Evolutionary conservation across 2,888 invertebrate genomes (phyloP).

Genomic region (Leptothorax acervorum): DNA sequence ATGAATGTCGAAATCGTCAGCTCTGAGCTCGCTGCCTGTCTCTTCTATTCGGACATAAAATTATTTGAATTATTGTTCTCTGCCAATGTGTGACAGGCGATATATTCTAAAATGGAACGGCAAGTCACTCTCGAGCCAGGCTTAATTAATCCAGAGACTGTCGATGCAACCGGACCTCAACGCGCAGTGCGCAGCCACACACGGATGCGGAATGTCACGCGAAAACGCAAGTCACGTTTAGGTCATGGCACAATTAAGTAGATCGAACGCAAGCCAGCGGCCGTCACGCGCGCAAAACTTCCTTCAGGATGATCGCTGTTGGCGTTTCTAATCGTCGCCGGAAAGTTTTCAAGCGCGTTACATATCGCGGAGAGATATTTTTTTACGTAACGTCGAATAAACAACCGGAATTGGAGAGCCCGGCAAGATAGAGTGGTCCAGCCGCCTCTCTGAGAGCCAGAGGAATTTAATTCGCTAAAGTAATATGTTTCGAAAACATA

Average conservation of each 20-base stretch:
- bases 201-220: conserved; percentile 53
- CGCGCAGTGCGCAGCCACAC: conserved; percentile 39
- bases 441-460: not conserved
- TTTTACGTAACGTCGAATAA: conserved; percentile 8
- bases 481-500: not conserved
- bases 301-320: conserved; percentile 40
- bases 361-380: not conserved
- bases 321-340: conserved; percentile 29
- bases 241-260: conserved; percentile 57
- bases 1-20: not conserved
- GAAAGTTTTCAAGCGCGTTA: conserved; percentile 15
- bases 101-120: conserved; percentile 30
- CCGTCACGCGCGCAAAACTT: conserved; percentile 43
- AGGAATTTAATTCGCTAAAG: not conserved
- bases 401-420: conserved; percentile 2
- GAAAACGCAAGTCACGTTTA: conserved; percentile 57
- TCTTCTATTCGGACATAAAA: not conserved
- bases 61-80: conserved; percentile 11
- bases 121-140: conserved; percentile 21
- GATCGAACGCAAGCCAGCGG: conserved; percentile 46
- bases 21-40: not conserved
- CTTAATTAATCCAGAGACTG: conserved; percentile 50
- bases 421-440: not conserved
- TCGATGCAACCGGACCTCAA: conserved; percentile 30
- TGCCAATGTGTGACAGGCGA: not conserved